These are phyloP conservation scores for Enteromius mattozi DNA, from an alignment of 2,797 vertebrate genomes.

Conservation along the genomic window DNA sequence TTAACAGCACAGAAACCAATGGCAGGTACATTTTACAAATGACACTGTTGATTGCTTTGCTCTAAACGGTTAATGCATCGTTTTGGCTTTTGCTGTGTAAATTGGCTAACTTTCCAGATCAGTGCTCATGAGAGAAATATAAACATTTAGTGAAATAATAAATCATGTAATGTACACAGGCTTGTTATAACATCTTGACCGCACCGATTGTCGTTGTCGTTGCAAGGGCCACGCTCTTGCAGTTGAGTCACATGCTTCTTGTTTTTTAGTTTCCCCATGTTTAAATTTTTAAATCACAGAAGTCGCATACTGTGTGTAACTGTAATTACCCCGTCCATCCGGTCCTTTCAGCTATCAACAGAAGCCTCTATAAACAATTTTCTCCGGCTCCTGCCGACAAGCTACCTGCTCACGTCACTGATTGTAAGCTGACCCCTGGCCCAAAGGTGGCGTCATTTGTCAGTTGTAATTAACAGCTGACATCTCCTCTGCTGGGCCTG, in stretches of 20 bases:
- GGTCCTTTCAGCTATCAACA: constrained; percentile 31
- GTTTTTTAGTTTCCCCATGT: background rate
- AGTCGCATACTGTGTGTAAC: background rate
- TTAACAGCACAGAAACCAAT: background rate
- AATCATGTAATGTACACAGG: constrained; percentile 25
- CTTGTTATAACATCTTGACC: constrained; percentile 18
- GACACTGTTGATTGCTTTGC: background rate
- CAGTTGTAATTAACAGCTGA: constrained; percentile 52
- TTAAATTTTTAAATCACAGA: background rate
- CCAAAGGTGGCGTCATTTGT: constrained; percentile 50
- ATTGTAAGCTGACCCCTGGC: constrained; percentile 52
- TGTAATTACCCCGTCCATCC: constrained; percentile 18
- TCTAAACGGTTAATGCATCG: background rate
- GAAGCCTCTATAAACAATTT: constrained; percentile 2
- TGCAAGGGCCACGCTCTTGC: background rate
- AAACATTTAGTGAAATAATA: constrained; percentile 3
- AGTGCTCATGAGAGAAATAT: background rate
- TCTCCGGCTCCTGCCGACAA: constrained; percentile 29
- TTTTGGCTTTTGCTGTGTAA: background rate
- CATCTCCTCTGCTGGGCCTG: constrained; percentile 4
- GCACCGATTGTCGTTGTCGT: background rate
- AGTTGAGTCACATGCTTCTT: background rate
- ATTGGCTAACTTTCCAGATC: background rate
- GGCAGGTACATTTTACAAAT: background rate
- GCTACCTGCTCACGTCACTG: constrained; percentile 31